Evolutionary conservation across 1,140 invertebrate species (phyloP).

Genomic region (Drosophila elegans): DNA sequence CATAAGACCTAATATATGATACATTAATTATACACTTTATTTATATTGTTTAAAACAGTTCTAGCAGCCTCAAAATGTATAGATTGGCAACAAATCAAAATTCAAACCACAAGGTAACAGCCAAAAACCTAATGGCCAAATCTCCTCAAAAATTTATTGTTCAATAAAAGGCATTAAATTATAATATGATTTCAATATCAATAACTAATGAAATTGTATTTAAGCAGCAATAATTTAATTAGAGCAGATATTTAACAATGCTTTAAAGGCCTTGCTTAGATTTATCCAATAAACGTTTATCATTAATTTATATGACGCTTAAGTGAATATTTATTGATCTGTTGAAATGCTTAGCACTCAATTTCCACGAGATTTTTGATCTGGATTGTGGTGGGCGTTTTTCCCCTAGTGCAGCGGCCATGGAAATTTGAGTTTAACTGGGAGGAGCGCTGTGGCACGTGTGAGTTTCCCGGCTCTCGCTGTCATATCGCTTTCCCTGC

Average conservation of each 20-base stretch:
- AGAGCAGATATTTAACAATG: not conserved
- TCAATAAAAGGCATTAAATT: slow-evolving; percentile 6
- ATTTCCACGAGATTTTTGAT: slow-evolving; percentile 1
- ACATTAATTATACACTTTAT: no score
- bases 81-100: no score
- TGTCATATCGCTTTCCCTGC: slow-evolving; percentile 60
- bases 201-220: not conserved
- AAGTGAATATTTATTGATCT: not conserved
- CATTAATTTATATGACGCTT: not conserved
- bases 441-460: slow-evolving; percentile 45
- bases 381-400: slow-evolving; percentile 12
- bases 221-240: not conserved
- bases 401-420: slow-evolving; percentile 28
- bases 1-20: no score
- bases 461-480: slow-evolving; percentile 45
- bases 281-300: not conserved
- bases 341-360: not conserved
- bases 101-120: no score
- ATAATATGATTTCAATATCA: not conserved
- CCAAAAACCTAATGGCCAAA: not conserved
- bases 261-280: not conserved
- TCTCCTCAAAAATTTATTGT: not conserved
- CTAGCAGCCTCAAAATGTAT: no score
- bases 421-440: slow-evolving; percentile 63
- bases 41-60: no score